Percentiles rank a stretch among this genome's conserved stretches.
These are phyloP conservation scores for Callinectes sapidus DNA, from an alignment of 2,888 invertebrate species.

Conservation along the genomic window DNA sequence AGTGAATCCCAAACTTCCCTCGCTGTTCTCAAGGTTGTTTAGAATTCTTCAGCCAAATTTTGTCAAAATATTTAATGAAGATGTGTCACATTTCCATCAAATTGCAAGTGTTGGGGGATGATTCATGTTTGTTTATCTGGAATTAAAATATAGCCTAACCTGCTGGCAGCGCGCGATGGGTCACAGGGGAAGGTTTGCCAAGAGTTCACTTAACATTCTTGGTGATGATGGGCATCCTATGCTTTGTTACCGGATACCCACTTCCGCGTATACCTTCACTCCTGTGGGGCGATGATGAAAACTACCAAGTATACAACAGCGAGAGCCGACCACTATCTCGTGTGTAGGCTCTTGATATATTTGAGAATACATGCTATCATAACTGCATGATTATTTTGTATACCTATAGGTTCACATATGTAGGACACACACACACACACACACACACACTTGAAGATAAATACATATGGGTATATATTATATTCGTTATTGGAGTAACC, in stretches of 20 bases:
- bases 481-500: neutral
- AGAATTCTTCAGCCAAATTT: neutral
- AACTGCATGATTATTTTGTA: neutral
- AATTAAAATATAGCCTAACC: neutral
- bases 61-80: neutral
- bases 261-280: slow-evolving; percentile 44
- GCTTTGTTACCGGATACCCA: slow-evolving; percentile 52
- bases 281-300: neutral
- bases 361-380: neutral
- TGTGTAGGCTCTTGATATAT: neutral
- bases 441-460: slow-evolving; percentile 19
- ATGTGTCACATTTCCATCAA: neutral
- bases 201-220: slow-evolving; percentile 61
- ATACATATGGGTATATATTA: neutral
- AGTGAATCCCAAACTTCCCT: slow-evolving; percentile 27
- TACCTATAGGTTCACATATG: neutral
- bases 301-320: neutral
- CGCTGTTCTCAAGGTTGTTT: slow-evolving; percentile 28
- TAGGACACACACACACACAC: slow-evolving; percentile 15
- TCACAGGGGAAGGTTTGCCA: slow-evolving; percentile 46
- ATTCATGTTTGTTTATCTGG: neutral
- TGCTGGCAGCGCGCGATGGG: neutral
- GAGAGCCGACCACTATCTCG: neutral
- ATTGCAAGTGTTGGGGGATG: neutral
- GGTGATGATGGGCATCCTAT: slow-evolving; percentile 11